phyloP scores from a whole-genome alignment of 2,797 vertebrate species.

The Hippopotamyrus pictus region DNA sequence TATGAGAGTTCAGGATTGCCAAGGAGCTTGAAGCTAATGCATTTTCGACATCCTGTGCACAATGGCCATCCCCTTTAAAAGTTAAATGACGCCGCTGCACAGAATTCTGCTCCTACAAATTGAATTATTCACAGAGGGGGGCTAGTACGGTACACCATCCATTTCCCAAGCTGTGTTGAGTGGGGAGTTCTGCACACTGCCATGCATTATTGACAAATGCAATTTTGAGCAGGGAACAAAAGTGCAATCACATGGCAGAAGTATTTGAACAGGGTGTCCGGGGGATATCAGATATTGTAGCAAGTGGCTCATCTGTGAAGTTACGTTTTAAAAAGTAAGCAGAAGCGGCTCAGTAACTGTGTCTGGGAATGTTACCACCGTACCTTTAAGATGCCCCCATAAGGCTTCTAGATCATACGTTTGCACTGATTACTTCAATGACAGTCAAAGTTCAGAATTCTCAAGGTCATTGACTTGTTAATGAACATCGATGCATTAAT shows the following conservation, averaged over 20 bases:
- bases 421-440: neutral
- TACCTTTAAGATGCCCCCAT: conserved; percentile 35
- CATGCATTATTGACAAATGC: conserved; percentile 64
- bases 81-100: neutral
- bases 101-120: conserved; percentile 24
- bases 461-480: neutral
- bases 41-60: neutral
- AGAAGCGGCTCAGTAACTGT: conserved; percentile 37
- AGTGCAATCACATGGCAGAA: conserved; percentile 41
- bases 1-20: neutral
- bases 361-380: conserved; percentile 38
- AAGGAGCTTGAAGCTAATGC: neutral
- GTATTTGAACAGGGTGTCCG: conserved; percentile 21
- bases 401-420: neutral
- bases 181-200: conserved; percentile 60
- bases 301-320: conserved; percentile 31
- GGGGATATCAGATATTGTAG: neutral
- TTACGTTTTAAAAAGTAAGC: conserved; percentile 24
- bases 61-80: too few species aligned
- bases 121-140: conserved; percentile 67
- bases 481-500: neutral
- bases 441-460: neutral
- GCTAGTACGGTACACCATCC: conserved; percentile 51
- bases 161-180: conserved; percentile 54
- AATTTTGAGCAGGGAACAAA: conserved; percentile 42